Base-by-base conservation (phyloP, 1,140 invertebrate species). In the Plutomurus gul region DNA sequence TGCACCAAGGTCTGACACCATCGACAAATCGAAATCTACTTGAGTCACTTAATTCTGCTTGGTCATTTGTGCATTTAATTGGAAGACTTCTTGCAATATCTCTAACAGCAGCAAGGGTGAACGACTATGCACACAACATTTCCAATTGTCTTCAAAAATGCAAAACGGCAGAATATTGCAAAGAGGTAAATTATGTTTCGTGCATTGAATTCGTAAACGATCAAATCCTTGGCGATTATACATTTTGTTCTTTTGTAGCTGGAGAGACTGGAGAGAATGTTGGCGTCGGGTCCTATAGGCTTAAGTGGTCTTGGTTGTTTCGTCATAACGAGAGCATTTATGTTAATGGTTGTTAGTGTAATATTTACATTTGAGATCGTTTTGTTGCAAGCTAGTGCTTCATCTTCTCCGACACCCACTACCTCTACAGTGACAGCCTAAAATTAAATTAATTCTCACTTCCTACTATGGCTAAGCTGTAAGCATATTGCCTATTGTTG, bases 341-440 rank as follows among this genome's bases (percentile, higher is more conserved):
- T 81, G 37, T 51, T 80, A 18, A 51, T 40, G 22, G 11, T 80
- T 11, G 73, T 77, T 39, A 37, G 70, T 20, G 75, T 81, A 0
- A 40, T 81, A n/a, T 74, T 81, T 27, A 81, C 79, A 20, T 81
- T 77, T 36, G 79, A 81, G 43, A 71, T 81, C 25, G 49, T 77
- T 27, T 70, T 77, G 6, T 30, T 81, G 6, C 75, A 77, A 11
- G 22, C 75, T 13, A 30, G 25, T 1, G 22, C 51, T n/a, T 60
- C 51, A n/a, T 16, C 51, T n/a, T 33, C 51, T 3, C 33, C 49
- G 27, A 25, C 47, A 10, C 4, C 22, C 1, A 25, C 22, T 25
- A 10, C 2, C 3, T 56, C 51, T 16, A 25, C 27, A 13, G 22
- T 5, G 10, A 30, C 51, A 30, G 27, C 7, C 46, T 2, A 43